Evolutionary conservation across 2,113 vertebrate genomes (phyloP).

Genomic region (Syrrhaptes paradoxus): DNA sequence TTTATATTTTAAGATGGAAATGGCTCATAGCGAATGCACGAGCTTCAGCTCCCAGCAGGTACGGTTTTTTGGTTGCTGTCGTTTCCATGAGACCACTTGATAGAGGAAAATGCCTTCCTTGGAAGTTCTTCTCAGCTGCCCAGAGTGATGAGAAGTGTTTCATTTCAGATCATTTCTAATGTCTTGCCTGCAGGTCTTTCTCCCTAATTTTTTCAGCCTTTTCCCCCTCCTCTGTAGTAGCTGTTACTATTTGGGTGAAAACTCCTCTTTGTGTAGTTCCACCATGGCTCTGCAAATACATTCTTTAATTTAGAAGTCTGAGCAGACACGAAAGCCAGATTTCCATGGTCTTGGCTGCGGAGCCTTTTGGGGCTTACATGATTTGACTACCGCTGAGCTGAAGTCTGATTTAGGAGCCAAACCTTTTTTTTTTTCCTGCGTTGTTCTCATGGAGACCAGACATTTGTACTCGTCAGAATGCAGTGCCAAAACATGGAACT

Average conservation of each 20-base stretch:
- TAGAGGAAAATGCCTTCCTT: background rate
- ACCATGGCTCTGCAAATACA: background rate
- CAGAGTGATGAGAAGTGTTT: background rate
- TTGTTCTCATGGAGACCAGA: conserved; percentile 38
- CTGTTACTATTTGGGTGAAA: background rate
- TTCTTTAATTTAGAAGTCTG: background rate
- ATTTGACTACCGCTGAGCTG: conserved; percentile 47
- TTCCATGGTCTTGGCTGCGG: conserved; percentile 5
- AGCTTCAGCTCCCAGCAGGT: background rate
- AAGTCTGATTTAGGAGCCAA: conserved; percentile 51
- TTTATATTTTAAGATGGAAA: conserved; percentile 36
- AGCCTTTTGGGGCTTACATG: conserved; percentile 34
- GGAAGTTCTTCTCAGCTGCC: background rate
- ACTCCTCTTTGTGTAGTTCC: background rate
- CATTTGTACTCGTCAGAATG: background rate
- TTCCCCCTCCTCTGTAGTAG: background rate
- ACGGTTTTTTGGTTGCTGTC: background rate
- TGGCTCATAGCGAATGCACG: background rate
- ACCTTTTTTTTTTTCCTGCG: background rate
- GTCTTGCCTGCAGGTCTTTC: background rate
- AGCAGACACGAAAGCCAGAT: conserved; percentile 3
- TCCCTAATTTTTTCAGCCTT: background rate
- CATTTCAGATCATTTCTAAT: background rate
- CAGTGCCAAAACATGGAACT: background rate
- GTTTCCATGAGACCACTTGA: background rate